Percentiles rank a stretch among this genome's conserved stretches.
Conservation (phyloP, 2,797 vertebrate species). For the Synaphobranchus kaupii region DNA sequence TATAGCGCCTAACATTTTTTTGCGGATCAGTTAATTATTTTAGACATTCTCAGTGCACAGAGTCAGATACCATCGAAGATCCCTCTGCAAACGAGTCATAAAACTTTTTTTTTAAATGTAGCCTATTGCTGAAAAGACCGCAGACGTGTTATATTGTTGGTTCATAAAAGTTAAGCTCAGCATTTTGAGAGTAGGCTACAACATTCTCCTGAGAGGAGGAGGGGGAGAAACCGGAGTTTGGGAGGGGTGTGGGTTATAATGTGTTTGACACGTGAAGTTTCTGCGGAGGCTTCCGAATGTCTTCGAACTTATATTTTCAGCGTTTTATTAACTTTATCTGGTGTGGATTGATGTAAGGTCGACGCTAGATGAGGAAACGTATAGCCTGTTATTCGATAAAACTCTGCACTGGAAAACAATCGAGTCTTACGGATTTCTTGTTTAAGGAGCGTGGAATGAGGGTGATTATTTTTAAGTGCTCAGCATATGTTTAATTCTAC, state of each 20-base stretch:
- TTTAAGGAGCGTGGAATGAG: constrained; percentile 24
- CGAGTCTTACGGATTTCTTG: constrained; percentile 23
- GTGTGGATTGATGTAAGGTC: not conserved
- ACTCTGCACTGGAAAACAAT: constrained; percentile 24
- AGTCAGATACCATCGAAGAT: not conserved
- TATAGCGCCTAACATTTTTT: not conserved
- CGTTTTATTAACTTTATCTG: not conserved
- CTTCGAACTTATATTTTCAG: not conserved
- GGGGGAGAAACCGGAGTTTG: not conserved
- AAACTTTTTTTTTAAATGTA: not conserved
- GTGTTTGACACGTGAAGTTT: constrained; percentile 12
- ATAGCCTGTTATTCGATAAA: not conserved
- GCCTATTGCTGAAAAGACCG: not conserved
- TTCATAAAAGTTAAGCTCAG: not conserved
- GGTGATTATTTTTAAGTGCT: constrained; percentile 25
- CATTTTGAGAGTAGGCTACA: not conserved
- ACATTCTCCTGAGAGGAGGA: not conserved
- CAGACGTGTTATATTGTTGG: not conserved
- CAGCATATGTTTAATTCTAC: constrained; percentile 15
- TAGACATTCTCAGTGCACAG: not conserved
- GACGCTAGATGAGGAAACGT: not conserved
- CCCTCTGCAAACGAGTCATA: not conserved
- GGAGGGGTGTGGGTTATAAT: constrained; percentile 4
- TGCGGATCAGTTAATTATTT: not conserved
- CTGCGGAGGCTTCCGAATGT: not conserved